Evolutionary conservation across 2,888 invertebrate species (phyloP).

Genomic region (Drosophila acutilabella): DNA sequence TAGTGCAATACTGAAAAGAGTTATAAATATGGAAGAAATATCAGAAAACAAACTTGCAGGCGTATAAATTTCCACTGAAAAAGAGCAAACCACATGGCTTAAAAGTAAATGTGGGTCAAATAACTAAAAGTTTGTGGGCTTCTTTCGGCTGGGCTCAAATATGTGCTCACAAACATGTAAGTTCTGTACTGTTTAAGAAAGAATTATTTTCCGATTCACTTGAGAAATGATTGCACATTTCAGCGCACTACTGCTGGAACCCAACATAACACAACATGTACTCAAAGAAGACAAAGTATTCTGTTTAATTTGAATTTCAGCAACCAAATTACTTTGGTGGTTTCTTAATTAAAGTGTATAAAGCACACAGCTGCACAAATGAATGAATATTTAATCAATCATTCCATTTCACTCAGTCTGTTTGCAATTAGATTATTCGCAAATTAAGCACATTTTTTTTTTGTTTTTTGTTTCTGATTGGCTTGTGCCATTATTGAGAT

Average conservation of each 20-base stretch:
- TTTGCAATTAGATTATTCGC: conserved; percentile 47
- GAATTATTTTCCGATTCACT: conserved; percentile 1
- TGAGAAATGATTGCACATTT: neutral
- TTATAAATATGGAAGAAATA: neutral
- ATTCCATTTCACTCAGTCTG: conserved; percentile 40
- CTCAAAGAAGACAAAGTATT: neutral
- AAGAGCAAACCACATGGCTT: neutral
- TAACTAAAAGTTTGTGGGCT: neutral
- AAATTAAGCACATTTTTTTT: conserved; percentile 56
- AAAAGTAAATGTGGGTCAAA: neutral
- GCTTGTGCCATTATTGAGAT: conserved; percentile 32
- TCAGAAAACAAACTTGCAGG: neutral
- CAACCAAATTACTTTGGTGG: conserved; percentile 3
- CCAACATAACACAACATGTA: neutral
- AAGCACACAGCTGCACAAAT: conserved; percentile 23
- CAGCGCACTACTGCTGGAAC: no score
- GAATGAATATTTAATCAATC: conserved; percentile 39
- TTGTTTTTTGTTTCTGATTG: conserved; percentile 38
- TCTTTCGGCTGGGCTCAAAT: neutral
- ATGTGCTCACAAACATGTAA: neutral
- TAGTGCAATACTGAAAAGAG: neutral
- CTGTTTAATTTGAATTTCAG: neutral
- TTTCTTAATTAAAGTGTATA: conserved; percentile 53
- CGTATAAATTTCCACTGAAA: neutral
- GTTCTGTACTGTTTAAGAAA: neutral